Base-by-base conservation (phyloP, 1,140 invertebrate species). In the Panonychus citri region DNA sequence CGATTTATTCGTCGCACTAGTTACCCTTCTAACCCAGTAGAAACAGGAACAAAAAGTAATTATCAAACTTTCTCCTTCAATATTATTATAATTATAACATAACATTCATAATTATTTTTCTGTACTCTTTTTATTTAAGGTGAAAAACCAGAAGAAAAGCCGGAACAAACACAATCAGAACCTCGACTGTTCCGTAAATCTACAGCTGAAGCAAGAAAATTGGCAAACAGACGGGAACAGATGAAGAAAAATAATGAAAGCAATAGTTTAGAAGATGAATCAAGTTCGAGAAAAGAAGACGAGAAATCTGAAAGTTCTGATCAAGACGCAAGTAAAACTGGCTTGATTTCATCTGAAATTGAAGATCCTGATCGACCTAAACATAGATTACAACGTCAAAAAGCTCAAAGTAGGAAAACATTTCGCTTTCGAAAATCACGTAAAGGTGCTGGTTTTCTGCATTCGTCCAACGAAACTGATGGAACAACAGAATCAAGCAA, bases 371-470 rank as follows among this genome's bases (percentile, higher is more conserved):
- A 51, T 27, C 10, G 24, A 28, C 24, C 49, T 59, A 79, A 79
- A 61, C 83, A 84, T 60, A 75, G 86, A 21, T 76, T 94, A 49
- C 88, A 94, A 67, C 75, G 89, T 26, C 82, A 87, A 55, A 90
- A 89, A 73, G 87, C 84, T 21, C 86, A 89, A 68, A 91, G 86
- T 66, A 78, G 89, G 60, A 90, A 86, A 71, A 93, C 88, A 1
- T 93, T 94, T 69, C 59, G 71, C 66, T 60, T 64, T 63, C 30
- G 64, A 56, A 57, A 67, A 64, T 59, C 69, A 64, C 34, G 69
- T 54, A 50, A 64, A 39, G 63, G 63, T 43, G 60, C 58, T 2
- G 63, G 30, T 34, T 34, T 34, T 34, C 30, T 34, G 30, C 5
- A 34, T 34, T 12, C 30, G 5, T 34, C 30, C 30, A 34, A 34